A percentile compares a stretch with the other conserved stretches of the same genome.
phyloP scores from a whole-genome alignment of 2,797 vertebrate genomes.

The Hippopotamyrus pictus region DNA sequence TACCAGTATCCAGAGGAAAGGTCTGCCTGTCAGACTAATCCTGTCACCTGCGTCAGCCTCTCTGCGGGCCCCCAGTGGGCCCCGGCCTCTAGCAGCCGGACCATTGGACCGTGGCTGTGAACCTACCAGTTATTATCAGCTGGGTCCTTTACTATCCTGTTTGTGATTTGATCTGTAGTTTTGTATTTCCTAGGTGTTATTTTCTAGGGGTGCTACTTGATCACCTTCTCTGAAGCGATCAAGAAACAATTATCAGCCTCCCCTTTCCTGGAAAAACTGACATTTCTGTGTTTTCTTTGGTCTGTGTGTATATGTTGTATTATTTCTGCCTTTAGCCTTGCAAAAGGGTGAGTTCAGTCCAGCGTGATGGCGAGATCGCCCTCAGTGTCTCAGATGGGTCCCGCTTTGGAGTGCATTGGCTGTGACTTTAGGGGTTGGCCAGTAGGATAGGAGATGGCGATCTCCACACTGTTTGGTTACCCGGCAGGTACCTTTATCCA shows the following conservation, averaged over 20 bases:
- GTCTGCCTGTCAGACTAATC: neutral
- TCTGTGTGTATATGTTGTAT: neutral
- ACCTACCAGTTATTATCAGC: neutral
- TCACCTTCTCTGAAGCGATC: constrained; percentile 18
- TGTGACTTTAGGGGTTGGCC: neutral
- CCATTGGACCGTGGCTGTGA: neutral
- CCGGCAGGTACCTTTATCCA: neutral
- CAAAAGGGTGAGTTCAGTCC: neutral
- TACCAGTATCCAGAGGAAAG: neutral
- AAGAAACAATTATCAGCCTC: neutral
- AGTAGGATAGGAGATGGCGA: neutral
- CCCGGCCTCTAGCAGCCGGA: neutral
- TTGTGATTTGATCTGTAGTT: neutral
- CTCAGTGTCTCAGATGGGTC: neutral
- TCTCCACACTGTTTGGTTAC: neutral
- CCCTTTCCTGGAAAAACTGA: neutral
- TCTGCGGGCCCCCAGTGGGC: neutral
- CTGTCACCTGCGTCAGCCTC: neutral
- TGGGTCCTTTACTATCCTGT: neutral
- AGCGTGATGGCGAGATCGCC: neutral
- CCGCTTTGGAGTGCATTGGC: neutral
- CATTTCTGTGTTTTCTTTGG: neutral
- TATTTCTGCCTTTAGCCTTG: neutral
- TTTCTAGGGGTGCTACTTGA: neutral
- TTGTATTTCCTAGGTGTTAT: neutral